phyloP scores from a whole-genome alignment of 2,888 invertebrate genomes.

The Tyria jacobaeae region DNA sequence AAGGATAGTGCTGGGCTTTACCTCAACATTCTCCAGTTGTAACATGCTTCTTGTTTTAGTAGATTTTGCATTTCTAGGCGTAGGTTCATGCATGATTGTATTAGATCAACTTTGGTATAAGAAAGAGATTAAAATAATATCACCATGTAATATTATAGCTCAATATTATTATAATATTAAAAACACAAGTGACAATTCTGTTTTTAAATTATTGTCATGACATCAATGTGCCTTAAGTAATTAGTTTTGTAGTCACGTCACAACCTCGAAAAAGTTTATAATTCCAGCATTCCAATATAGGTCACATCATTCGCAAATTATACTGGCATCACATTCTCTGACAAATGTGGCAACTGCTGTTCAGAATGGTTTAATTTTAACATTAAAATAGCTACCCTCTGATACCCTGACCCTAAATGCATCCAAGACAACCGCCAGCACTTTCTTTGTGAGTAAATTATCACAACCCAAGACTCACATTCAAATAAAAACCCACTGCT shows the following conservation, averaged over 20 bases:
- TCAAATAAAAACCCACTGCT: too few species aligned
- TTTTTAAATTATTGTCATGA: constrained; percentile 24
- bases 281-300: too few species aligned
- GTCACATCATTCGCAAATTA: too few species aligned
- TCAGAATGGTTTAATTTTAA: too few species aligned
- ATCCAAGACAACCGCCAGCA: too few species aligned
- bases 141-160: too few species aligned
- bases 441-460: too few species aligned
- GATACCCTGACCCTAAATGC: too few species aligned
- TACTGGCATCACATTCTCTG: too few species aligned
- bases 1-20: background rate
- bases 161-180: background rate
- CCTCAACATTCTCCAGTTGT: background rate
- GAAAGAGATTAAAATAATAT: constrained; percentile 4
- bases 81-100: constrained; percentile 58
- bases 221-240: background rate
- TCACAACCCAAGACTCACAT: too few species aligned
- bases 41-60: constrained; percentile 56
- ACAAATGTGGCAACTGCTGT: too few species aligned
- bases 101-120: background rate
- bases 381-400: too few species aligned
- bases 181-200: constrained; percentile 25
- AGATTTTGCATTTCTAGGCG: constrained; percentile 61
- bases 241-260: background rate
- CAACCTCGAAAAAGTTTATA: background rate